phyloP scores from a whole-genome alignment of 2,113 vertebrate species.

The Peromyscus californicus region DNA sequence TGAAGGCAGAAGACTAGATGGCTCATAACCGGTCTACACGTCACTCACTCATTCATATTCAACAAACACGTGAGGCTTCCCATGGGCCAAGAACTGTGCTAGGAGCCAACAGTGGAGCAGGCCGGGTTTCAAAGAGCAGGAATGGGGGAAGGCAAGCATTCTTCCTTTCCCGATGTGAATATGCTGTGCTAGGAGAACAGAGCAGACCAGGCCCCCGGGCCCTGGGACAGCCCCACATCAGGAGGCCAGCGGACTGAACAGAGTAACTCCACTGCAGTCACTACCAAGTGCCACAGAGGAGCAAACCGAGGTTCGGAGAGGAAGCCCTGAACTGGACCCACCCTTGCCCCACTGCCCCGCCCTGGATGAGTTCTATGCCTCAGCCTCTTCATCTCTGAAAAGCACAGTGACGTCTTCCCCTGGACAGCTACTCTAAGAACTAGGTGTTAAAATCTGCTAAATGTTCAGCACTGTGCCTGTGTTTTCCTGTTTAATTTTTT shows the following conservation, averaged over 20 bases:
- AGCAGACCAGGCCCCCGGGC: neutral
- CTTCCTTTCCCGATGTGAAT: neutral
- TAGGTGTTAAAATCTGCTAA: neutral
- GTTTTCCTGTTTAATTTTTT: neutral
- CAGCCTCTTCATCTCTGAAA: neutral
- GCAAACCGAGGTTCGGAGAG: neutral
- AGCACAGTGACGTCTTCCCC: neutral
- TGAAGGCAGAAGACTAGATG: neutral
- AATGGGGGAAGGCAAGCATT: neutral
- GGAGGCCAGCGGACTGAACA: neutral
- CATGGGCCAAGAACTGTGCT: neutral
- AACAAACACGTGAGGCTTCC: neutral
- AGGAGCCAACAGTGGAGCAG: neutral
- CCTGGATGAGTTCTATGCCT: neutral
- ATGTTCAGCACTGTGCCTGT: neutral
- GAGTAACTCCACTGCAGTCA: fast-evolving
- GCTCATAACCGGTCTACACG: neutral
- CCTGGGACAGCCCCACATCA: neutral
- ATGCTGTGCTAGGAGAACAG: neutral
- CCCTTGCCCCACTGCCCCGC: fast-evolving
- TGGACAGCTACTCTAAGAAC: neutral
- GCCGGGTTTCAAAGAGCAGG: neutral
- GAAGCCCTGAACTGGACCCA: neutral
- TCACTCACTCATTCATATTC: neutral
- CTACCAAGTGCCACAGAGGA: neutral